phyloP scores from a whole-genome alignment of 1,140 invertebrate species.

The Branchinecta lindahli region DNA sequence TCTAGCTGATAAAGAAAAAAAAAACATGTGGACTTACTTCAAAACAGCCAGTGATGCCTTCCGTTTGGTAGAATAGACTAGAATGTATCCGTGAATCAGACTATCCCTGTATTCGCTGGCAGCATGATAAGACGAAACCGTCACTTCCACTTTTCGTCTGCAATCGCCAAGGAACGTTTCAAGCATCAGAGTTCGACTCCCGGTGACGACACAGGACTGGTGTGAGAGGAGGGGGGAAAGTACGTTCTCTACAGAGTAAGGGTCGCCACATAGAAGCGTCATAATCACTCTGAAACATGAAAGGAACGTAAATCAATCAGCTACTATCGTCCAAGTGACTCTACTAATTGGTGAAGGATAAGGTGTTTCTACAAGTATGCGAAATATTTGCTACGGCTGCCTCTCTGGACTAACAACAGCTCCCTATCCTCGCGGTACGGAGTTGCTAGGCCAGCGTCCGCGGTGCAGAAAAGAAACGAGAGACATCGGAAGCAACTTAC shows the following conservation, averaged over 20 bases:
- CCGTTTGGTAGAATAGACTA: constrained; percentile 86
- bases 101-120: constrained; percentile 79
- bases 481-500: too few relatives aligned
- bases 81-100: constrained; percentile 85
- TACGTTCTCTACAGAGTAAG: constrained; percentile 75
- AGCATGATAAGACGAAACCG: constrained; percentile 87
- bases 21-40: constrained; percentile 44
- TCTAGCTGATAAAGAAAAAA: too few relatives aligned
- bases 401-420: too few relatives aligned
- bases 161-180: constrained; percentile 79
- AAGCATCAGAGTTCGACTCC: constrained; percentile 69
- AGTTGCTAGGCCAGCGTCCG: too few relatives aligned
- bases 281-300: constrained; percentile 59
- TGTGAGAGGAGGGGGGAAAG: constrained; percentile 72
- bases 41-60: constrained; percentile 85
- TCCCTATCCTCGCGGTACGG: too few relatives aligned
- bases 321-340: too few relatives aligned
- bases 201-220: constrained; percentile 68
- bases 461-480: too few relatives aligned
- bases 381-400: too few relatives aligned
- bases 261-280: constrained; percentile 94
- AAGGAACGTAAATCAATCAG: constrained; percentile 22
- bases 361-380: constrained; percentile 20
- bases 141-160: constrained; percentile 77
- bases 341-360: constrained; percentile 22